These are phyloP conservation scores for Gymnocypris eckloni DNA, from an alignment of 2,797 vertebrate genomes.

Conservation along the genomic window DNA sequence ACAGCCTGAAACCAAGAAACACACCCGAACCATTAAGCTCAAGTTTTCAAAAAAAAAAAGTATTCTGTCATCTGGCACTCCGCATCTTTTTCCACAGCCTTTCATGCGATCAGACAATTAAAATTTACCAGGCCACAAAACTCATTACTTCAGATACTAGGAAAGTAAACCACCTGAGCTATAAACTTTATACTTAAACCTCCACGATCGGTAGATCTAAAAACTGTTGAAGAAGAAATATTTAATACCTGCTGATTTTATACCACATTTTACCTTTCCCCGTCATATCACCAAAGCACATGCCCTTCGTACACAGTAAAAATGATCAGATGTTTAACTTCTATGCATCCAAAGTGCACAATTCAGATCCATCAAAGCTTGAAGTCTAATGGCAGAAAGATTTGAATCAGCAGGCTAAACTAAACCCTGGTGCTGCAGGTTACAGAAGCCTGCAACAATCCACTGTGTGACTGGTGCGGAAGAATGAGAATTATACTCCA, in stretches of 20 bases:
- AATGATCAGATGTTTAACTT: conserved; percentile 44
- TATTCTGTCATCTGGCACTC: conserved; percentile 52
- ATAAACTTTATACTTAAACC: conserved; percentile 53
- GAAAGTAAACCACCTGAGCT: conserved; percentile 56
- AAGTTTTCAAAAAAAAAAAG: conserved; percentile 23
- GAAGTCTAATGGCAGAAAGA: conserved; percentile 43
- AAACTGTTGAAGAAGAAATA: conserved; percentile 51
- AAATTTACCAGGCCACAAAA: conserved; percentile 54
- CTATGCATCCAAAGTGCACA: conserved; percentile 29
- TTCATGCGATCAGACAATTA: conserved; percentile 63
- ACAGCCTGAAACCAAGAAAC: conserved; percentile 72
- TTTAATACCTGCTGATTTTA: conserved; percentile 59
- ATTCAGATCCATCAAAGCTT: conserved; percentile 28
- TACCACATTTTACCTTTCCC: conserved; percentile 42
- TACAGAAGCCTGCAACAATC: not conserved
- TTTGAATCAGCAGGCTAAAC: conserved; percentile 41
- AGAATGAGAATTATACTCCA: conserved; percentile 3
- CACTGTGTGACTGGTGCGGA: not conserved
- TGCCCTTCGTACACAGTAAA: conserved; percentile 14
- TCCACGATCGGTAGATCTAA: conserved; percentile 30
- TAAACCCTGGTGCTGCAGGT: conserved; percentile 21
- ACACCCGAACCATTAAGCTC: conserved; percentile 24
- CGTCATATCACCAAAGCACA: conserved; percentile 42
- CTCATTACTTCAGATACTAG: conserved; percentile 55
- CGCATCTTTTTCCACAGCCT: conserved; percentile 57